Base-by-base conservation (phyloP, 2,797 vertebrate species). In the Takifugu ocellatus region DNA sequence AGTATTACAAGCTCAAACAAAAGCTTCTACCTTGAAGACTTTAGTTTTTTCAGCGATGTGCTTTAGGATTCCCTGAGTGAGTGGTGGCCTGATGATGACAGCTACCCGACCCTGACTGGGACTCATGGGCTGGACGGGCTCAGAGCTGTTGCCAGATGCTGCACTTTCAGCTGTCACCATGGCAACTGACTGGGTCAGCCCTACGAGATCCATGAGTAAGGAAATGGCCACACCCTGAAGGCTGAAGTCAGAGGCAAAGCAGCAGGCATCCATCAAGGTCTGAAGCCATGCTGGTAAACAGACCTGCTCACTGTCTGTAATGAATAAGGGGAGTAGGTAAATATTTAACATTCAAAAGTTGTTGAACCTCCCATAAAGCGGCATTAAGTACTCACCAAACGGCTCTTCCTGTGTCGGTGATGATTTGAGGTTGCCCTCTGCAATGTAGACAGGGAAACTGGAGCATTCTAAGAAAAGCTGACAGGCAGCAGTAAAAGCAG, bases 381-480 rank as follows among this genome's bases (percentile, higher is more conserved):
- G 6, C 46, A 63, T 56, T 12, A 49, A 5, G 17, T 11, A 56
- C 83, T 64, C 71, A 92, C 91, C 84, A 57, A 80, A 49, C 31
- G 84, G 86, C 62, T 90, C 87, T 27, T 94, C 94, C 55, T 90
- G 87, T 68, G 87, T 75, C 54, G 94, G 81, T 8, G 96, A 93
- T 2, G 95, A 92, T 54, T 95, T 91, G 24, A 94, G 89, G 81
- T 94, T 98, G 29, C 97, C 96, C 69, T 99, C 97, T 66, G 97
- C 97, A 33, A 99, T 94, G 85, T 99, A 99, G 72, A 99, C 90
- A 0, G 97, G 97, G 84, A 99, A 99, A 88, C 97, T 99, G 14
- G 97, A 98, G 84, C 96, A 99, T 84, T 99, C 97, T 56, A 99
- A 88, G 66, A 98, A 97, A 12, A 99, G 94, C 87, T 99, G 97